These are phyloP conservation scores for Felis chaus DNA, from an alignment of 2,113 vertebrate genomes.

Conservation along the genomic window DNA sequence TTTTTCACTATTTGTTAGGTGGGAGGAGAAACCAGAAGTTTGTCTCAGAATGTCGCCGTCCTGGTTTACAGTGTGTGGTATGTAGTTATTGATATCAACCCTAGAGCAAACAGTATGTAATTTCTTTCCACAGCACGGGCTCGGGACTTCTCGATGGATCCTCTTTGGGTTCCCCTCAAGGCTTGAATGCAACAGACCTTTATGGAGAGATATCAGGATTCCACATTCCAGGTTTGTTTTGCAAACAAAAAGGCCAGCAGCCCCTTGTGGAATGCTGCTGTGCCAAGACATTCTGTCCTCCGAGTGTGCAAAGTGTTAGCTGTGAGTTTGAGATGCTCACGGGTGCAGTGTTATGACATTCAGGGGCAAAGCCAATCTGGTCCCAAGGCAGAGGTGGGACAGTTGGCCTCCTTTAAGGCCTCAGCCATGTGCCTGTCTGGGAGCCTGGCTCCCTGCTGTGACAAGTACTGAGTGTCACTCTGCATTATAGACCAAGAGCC, in stretches of 20 bases:
- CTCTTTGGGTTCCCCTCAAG: neutral
- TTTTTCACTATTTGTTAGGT: neutral
- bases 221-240: neutral
- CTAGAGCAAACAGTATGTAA: fast-evolving
- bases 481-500: neutral
- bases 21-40: neutral
- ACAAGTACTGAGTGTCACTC: constrained; percentile 54
- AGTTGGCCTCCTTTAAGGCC: neutral
- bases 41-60: neutral
- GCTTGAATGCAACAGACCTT: neutral
- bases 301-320: neutral
- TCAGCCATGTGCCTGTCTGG: fast-evolving
- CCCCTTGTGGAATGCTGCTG: neutral
- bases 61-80: neutral
- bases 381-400: neutral
- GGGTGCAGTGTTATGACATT: neutral
- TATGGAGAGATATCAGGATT: neutral
- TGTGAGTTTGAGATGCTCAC: neutral
- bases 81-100: neutral
- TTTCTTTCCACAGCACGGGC: neutral
- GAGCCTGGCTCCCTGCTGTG: neutral
- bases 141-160: neutral
- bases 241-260: constrained; percentile 25
- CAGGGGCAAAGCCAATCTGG: neutral
- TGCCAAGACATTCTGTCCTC: neutral